phyloP scores from a whole-genome alignment of 2,113 vertebrate species.

The Pelvicachromis taeniatus region DNA sequence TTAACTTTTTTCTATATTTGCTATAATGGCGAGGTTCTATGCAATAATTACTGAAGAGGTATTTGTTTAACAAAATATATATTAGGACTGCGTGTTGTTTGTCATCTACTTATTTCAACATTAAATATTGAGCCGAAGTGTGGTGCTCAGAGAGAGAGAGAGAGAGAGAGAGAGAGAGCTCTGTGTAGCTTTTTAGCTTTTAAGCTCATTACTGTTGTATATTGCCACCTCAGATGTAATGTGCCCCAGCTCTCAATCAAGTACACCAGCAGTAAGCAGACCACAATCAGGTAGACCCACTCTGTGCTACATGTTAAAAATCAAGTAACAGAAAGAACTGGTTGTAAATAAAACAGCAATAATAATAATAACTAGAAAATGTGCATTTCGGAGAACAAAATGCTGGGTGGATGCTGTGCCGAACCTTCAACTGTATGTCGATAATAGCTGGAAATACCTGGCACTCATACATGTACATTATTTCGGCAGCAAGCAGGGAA shows the following conservation, averaged over 20 bases:
- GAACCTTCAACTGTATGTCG: no score
- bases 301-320: background rate
- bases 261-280: background rate
- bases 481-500: no score
- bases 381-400: no score
- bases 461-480: no score
- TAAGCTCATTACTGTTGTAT: background rate
- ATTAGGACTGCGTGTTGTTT: background rate
- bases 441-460: no score
- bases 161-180: background rate
- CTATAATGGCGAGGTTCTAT: background rate
- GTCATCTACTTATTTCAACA: background rate
- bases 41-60: background rate
- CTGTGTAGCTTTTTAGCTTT: background rate
- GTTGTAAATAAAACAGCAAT: background rate
- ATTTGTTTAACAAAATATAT: background rate
- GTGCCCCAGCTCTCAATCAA: background rate
- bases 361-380: no score
- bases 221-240: background rate
- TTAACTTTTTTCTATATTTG: background rate
- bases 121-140: background rate
- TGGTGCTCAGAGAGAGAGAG: background rate
- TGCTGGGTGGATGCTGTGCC: no score
- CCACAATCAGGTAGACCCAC: background rate
- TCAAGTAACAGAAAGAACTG: background rate